Evolutionary conservation across 1,140 invertebrate species (phyloP), one percentile per base, ranked within the genome.

Genomic region (Drosophila ambigua): DNA sequence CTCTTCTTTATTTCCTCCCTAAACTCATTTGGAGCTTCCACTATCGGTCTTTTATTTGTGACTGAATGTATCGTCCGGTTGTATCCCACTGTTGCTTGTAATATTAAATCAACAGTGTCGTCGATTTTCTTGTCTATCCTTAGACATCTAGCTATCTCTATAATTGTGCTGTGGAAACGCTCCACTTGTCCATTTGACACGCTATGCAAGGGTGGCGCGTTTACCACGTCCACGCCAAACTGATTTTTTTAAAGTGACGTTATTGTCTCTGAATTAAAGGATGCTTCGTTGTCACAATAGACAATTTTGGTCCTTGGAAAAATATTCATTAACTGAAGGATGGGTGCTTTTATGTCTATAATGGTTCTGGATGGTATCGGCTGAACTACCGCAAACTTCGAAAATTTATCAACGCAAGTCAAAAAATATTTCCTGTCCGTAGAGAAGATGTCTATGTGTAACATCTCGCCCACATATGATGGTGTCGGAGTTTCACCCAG

Each of bases 141-240:
- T 8, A 71, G 41, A 44, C 76, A 76, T 31, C 52, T 13, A 11
- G 61, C 61, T 3, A 72, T 62, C 55, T 76, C 57, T 5, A 48
- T n/a, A n/a, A 75, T 15, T 8, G 61, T 71, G 43, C 64, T 74
- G 28, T 78, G 46, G 50, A 75, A 71, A 41, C 72, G 60, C 28
- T 75, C 66, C 13, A 72, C 46, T 51, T 71, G 62, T n/a, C 60
- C 71, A 50, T 74, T 77, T 23, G 61, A 69, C 1, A 53, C 39
- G 24, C 61, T 69, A 31, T 69, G 71, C 6, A 68, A 31, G 6
- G 72, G 61, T 16, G 54, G 54, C 8, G 49, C 26, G 16, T 50
- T 73, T 2, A 31, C 11, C 20, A 73, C 46, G n/a, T 60, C 15
- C 2, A 60, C 23, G 39, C 62, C 23, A 5, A 20, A 55, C 20